These are phyloP conservation scores for Lycia hirtaria DNA, from an alignment of 2,888 invertebrate genomes.

Conservation along the genomic window DNA sequence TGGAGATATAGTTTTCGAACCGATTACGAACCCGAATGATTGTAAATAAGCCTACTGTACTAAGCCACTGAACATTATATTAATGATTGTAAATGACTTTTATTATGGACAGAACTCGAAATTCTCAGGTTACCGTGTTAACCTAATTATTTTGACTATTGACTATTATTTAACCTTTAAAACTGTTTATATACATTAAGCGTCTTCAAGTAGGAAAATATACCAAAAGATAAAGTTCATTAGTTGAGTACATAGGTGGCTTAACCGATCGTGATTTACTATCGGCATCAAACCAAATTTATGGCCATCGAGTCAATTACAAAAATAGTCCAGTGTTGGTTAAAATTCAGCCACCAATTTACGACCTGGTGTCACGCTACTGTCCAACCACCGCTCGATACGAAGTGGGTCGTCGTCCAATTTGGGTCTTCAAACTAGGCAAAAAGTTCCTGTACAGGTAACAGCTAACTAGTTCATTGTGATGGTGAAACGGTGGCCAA, in stretches of 20 bases:
- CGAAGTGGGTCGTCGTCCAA: slow-evolving; percentile 70
- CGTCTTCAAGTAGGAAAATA: neutral
- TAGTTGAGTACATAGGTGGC: slow-evolving; percentile 26
- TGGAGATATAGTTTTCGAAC: too few species aligned
- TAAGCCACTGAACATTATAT: too few species aligned
- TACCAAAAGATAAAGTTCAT: slow-evolving; percentile 25
- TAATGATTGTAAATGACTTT: too few species aligned
- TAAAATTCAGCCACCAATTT: slow-evolving; percentile 39
- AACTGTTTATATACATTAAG: neutral
- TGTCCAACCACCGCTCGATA: slow-evolving; percentile 38
- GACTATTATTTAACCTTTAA: too few species aligned
- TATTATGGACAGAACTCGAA: too few species aligned
- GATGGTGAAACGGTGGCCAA: slow-evolving; percentile 55
- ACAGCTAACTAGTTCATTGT: slow-evolving; percentile 74
- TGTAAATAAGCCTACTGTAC: too few species aligned
- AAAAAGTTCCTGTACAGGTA: slow-evolving; percentile 76
- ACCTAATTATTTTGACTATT: neutral
- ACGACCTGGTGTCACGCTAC: slow-evolving; percentile 38
- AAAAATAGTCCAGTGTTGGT: slow-evolving; percentile 29
- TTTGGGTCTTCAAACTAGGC: slow-evolving; percentile 64
- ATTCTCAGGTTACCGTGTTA: too few species aligned
- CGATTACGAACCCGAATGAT: too few species aligned
- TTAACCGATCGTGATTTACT: slow-evolving; percentile 23
- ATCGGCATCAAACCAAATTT: slow-evolving; percentile 26
- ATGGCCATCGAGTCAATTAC: slow-evolving; percentile 28